phyloP scores from a whole-genome alignment of 2,888 invertebrate genomes.

The Drosophila suboccidentalis region DNA sequence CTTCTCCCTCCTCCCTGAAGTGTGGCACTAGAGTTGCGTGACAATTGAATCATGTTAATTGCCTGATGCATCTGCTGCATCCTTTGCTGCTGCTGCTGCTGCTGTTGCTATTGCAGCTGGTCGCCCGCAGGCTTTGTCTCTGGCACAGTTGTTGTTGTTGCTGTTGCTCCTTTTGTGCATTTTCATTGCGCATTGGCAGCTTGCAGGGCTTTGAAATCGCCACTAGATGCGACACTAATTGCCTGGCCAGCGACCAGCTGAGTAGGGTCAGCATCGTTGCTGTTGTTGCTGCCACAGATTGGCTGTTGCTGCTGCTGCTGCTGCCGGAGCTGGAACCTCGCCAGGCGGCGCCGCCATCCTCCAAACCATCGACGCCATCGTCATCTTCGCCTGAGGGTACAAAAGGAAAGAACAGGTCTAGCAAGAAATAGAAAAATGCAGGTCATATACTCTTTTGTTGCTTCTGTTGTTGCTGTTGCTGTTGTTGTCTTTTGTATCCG shows the following conservation, averaged over 20 bases:
- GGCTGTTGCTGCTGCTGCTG: constrained; percentile 26
- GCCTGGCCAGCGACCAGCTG: constrained; percentile 71
- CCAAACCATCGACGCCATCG: constrained; percentile 61
- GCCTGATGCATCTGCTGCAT: constrained; percentile 68
- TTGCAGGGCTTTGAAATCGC: constrained; percentile 49
- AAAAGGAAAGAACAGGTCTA: constrained; percentile 83
- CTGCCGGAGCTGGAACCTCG: constrained; percentile 61
- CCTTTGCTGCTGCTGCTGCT: constrained; percentile 49
- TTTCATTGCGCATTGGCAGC: constrained; percentile 26
- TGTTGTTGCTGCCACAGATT: constrained; percentile 41
- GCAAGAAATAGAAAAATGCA: constrained; percentile 75
- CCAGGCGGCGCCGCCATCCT: constrained; percentile 74
- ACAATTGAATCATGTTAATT: constrained; percentile 81
- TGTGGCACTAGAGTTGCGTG: constrained; percentile 79
- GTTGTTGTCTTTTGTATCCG: constrained; percentile 39
- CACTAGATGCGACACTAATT: constrained; percentile 68
- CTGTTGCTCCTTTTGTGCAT: constrained; percentile 35
- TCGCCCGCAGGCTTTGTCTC: constrained; percentile 46
- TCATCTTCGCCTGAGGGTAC: constrained; percentile 82
- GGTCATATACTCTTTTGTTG: constrained; percentile 53
- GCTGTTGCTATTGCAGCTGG: constrained; percentile 14
- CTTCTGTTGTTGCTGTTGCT: constrained; percentile 25
- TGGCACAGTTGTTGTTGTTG: constrained; percentile 34
- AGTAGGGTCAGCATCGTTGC: constrained; percentile 63
- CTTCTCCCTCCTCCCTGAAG: constrained; percentile 62